phyloP scores from a whole-genome alignment of 2,888 invertebrate genomes.

The Theretra japonica region DNA sequence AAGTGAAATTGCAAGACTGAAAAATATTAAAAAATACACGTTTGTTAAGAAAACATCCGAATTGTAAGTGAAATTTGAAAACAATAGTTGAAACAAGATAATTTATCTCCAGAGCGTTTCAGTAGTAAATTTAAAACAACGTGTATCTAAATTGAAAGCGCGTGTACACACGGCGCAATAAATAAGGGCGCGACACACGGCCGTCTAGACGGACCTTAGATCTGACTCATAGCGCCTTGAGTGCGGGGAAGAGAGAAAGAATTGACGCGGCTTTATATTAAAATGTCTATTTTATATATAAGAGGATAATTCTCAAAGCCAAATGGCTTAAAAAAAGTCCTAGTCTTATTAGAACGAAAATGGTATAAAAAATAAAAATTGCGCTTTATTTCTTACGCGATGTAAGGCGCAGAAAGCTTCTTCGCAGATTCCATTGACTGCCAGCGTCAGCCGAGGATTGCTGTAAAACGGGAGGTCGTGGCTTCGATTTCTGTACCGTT shows the following conservation, averaged over 20 bases:
- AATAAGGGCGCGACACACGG: slow-evolving; percentile 44
- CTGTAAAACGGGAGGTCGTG: too few species aligned
- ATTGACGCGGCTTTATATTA: background rate
- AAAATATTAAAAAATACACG: too few species aligned
- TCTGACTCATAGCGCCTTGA: slow-evolving; percentile 41
- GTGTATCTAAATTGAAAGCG: slow-evolving; percentile 45
- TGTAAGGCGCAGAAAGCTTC: too few species aligned
- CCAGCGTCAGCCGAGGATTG: too few species aligned
- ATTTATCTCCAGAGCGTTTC: background rate
- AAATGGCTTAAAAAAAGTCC: too few species aligned
- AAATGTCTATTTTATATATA: background rate
- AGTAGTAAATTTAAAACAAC: slow-evolving; percentile 26
- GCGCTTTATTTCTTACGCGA: too few species aligned
- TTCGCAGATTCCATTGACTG: too few species aligned
- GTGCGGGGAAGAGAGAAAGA: slow-evolving; percentile 7
- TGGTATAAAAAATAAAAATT: too few species aligned
- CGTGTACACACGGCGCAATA: slow-evolving; percentile 42
- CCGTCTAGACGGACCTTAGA: slow-evolving; percentile 48
- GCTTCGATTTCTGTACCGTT: too few species aligned
- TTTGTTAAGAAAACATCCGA: too few species aligned
- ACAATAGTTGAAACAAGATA: background rate
- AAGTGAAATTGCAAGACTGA: too few species aligned
- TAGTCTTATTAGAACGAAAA: too few species aligned
- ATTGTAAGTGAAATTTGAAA: background rate
- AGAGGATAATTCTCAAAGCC: background rate